phyloP scores from a whole-genome alignment of 2,797 vertebrate genomes.

The Monodelphis domestica region DNA sequence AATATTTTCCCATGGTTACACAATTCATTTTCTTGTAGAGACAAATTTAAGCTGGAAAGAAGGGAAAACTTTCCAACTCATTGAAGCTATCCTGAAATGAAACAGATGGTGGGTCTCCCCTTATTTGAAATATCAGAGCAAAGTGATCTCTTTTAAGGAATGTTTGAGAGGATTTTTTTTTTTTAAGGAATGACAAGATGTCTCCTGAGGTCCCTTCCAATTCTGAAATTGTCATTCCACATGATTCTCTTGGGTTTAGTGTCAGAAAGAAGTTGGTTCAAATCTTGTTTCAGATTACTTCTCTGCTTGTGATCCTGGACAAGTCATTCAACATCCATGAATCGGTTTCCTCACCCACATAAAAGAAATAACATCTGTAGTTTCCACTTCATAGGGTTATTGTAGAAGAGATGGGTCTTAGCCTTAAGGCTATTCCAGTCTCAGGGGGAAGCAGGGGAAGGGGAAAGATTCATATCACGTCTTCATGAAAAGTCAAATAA shows the following conservation, averaged over 20 bases:
- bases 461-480: not conserved
- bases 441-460: not conserved
- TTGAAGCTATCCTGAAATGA: not conserved
- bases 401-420: not conserved
- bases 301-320: not conserved
- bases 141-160: not conserved
- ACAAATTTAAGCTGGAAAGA: not conserved
- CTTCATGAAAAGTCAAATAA: not conserved
- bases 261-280: not conserved
- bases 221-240: not conserved
- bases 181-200: not conserved
- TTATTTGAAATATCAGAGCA: not conserved
- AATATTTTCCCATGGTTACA: no score
- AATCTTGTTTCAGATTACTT: not conserved
- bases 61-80: not conserved
- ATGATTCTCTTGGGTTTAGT: not conserved
- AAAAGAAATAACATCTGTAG: not conserved
- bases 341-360: conserved; percentile 24
- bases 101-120: not conserved
- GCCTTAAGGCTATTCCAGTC: not conserved
- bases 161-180: not conserved
- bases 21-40: no score
- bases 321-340: not conserved
- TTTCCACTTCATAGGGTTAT: not conserved
- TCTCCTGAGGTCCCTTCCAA: not conserved